phyloP scores from a whole-genome alignment of 2,113 vertebrate genomes.

The Numida meleagris region DNA sequence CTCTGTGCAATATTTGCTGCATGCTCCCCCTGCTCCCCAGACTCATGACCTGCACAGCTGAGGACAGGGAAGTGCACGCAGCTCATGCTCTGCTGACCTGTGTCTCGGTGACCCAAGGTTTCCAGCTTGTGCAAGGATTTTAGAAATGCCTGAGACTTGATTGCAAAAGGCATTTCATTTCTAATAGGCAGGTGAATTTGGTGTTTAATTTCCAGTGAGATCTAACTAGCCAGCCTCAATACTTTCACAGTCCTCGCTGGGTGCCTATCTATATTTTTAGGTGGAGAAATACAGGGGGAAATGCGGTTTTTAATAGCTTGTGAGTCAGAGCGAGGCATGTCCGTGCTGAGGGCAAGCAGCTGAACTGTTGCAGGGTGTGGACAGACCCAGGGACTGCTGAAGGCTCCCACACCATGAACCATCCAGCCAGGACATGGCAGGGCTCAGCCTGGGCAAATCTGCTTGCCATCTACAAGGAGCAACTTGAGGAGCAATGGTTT shows the following conservation, averaged over 20 bases:
- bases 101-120: background rate
- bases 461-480: background rate
- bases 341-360: background rate
- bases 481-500: rapidly evolving
- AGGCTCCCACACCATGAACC: background rate
- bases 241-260: background rate
- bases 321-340: background rate
- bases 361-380: background rate
- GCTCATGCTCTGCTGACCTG: background rate
- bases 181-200: background rate
- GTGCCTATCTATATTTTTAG: background rate
- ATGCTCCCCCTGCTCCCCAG: background rate
- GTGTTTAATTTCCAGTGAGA: background rate
- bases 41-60: rapidly evolving
- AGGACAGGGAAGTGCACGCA: rapidly evolving
- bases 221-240: background rate
- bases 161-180: background rate
- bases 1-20: background rate
- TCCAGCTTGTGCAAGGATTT: background rate
- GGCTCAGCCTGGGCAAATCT: background rate
- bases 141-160: background rate
- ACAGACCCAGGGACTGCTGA: background rate
- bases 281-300: background rate
- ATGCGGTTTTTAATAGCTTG: background rate
- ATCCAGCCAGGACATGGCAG: rapidly evolving